Conservation (phyloP, 2,888 invertebrate species). For the Laspeyria flexula region DNA sequence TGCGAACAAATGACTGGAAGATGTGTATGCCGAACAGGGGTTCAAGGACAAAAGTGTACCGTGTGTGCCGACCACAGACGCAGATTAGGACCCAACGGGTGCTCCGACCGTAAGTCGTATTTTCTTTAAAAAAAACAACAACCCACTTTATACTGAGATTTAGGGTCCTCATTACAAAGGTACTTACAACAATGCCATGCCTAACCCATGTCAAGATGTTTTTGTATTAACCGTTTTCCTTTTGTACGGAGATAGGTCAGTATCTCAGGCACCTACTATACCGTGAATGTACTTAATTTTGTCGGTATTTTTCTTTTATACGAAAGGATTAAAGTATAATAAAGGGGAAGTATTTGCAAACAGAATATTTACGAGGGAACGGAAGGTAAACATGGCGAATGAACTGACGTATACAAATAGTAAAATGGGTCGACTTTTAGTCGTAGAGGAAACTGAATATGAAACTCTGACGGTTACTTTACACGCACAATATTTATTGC, state of each 20-base stretch:
- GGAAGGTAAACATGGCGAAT: conserved; percentile 16
- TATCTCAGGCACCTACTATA: conserved; percentile 21
- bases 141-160: conserved; percentile 39
- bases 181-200: conserved; percentile 49
- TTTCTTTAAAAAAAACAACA: conserved; percentile 40
- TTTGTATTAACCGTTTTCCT: conserved; percentile 50
- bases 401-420: conserved; percentile 8
- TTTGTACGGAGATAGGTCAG: conserved; percentile 25
- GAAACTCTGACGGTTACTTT: conserved; percentile 4
- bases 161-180: conserved; percentile 45
- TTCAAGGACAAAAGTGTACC: conserved; percentile 95
- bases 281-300: conserved; percentile 29
- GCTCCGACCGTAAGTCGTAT: conserved; percentile 78
- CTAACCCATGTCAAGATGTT: conserved; percentile 58
- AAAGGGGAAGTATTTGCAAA: conserved; percentile 9
- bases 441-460: conserved; percentile 11
- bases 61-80: conserved; percentile 92
- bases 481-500: conserved; percentile 14
- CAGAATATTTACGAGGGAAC: conserved; percentile 9
- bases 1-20: conserved; percentile 97
- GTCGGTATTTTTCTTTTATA: conserved; percentile 8
- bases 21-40: conserved; percentile 94
- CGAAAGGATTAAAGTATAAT: conserved; percentile 14
- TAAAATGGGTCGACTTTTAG: conserved; percentile 14
- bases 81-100: conserved; percentile 90